phyloP scores from a whole-genome alignment of 2,113 vertebrate species.

The Heteronetta atricapilla region DNA sequence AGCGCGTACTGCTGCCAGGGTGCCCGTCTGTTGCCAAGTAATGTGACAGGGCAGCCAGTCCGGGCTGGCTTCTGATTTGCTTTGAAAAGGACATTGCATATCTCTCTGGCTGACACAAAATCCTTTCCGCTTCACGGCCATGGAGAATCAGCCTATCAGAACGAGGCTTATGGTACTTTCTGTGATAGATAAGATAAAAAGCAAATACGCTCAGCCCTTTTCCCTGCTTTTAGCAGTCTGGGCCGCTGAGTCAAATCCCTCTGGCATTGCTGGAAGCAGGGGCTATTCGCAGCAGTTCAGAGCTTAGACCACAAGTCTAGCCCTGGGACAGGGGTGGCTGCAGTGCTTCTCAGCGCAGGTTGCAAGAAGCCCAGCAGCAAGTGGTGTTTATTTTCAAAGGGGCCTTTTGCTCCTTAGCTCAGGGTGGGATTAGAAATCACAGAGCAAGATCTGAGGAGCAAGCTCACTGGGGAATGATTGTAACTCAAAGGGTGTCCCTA shows the following conservation, averaged over 20 bases:
- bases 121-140: background rate
- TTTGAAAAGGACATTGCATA: conserved; percentile 30
- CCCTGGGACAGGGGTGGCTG: background rate
- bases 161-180: background rate
- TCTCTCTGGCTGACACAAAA: conserved; percentile 26
- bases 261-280: background rate
- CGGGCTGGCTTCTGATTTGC: conserved; percentile 50
- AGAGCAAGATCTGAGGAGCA: background rate
- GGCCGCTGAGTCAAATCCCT: background rate
- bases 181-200: background rate
- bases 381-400: background rate
- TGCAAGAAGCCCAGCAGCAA: background rate
- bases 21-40: conserved; percentile 49
- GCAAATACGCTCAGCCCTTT: background rate
- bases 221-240: background rate
- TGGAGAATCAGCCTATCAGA: background rate
- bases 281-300: background rate
- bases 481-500: background rate
- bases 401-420: background rate
- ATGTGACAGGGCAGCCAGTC: conserved; percentile 45
- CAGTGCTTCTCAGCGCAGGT: accelerated
- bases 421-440: background rate
- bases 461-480: background rate
- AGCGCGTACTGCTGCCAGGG: background rate
- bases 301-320: background rate